phyloP scores from a whole-genome alignment of 2,797 vertebrate species.

The Gorsachius magnificus region DNA sequence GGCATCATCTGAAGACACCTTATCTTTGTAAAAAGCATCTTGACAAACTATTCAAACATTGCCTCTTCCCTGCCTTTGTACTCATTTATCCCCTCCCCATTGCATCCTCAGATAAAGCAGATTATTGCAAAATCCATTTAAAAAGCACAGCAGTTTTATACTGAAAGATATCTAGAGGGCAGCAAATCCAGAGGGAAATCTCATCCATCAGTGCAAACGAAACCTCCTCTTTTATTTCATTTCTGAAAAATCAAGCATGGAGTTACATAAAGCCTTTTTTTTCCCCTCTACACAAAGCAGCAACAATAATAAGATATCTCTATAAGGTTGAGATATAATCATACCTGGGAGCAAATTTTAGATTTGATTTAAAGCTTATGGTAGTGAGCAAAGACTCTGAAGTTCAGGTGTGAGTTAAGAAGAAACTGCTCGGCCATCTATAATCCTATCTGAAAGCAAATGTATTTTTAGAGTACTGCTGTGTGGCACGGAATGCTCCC shows the following conservation, averaged over 20 bases:
- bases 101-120: constrained; percentile 12
- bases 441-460: background rate
- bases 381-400: background rate
- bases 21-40: background rate
- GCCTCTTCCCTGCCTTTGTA: background rate
- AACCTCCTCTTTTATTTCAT: constrained; percentile 31
- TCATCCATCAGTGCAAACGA: constrained; percentile 37
- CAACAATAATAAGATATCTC: constrained; percentile 5
- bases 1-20: background rate
- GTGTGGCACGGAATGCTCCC: background rate
- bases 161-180: constrained; percentile 63
- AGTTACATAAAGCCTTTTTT: background rate
- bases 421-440: background rate
- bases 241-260: constrained; percentile 22
- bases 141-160: constrained; percentile 46
- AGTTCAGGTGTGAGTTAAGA: constrained; percentile 22
- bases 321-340: background rate
- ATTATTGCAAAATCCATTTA: constrained; percentile 41
- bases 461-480: background rate
- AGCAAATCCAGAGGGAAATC: constrained; percentile 65
- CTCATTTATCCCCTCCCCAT: background rate
- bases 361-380: constrained; percentile 25
- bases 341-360: background rate
- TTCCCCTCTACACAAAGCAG: background rate
- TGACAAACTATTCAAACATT: background rate